Base-by-base conservation (phyloP, 2,888 invertebrate species). In the Sussaba pulchella region DNA sequence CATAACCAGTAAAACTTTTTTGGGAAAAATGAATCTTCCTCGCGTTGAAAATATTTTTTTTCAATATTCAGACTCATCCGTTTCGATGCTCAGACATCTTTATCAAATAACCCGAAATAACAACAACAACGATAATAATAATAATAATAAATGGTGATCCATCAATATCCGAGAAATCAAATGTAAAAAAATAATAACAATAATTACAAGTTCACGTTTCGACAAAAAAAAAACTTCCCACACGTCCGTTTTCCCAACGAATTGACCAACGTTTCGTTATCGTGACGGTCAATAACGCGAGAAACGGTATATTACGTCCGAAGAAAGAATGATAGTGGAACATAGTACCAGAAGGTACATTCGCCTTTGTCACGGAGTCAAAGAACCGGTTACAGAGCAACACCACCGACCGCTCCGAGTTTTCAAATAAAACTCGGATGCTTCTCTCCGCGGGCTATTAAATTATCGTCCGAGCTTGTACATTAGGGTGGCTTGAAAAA, bases 401-500 rank as follows among this genome's bases (percentile, higher is more conserved):
- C 86, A n/a, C 84, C 86, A 80, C 85, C 87, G 87, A 90, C 91
- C 88, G 89, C 89, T 91, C 90, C 82, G 85, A 87, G 86, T 88
- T 89, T 88, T 88, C 87, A 90, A 31, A 31, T 89, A 89, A 88
- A 88, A 86, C 84, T 75, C 77, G 82, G 82, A 87, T 88, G 86
- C 87, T 85, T 86, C 83, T 71, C 81, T 82, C 84, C 83, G 85
- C 74, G 52, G 85, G 86, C 89, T 86, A 87, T 88, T 88, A 87
- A 88, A 87, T 88, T 88, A 85, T 83, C 85, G 82, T 82, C 74
- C 83, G 80, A 78, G 78, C 81, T 80, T 83, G 69, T 10, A 43
- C 19, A 9, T 24, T n/a, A n/a, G n/a, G n/a, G n/a, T n/a, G n/a
- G n/a, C n/a, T n/a, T n/a, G n/a, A n/a, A n/a, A n/a, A n/a, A n/a